Evolutionary conservation across 2,888 invertebrate species (phyloP), one percentile per base, ranked within the genome.

Genomic region (Parapristionchus giblindavisi): DNA sequence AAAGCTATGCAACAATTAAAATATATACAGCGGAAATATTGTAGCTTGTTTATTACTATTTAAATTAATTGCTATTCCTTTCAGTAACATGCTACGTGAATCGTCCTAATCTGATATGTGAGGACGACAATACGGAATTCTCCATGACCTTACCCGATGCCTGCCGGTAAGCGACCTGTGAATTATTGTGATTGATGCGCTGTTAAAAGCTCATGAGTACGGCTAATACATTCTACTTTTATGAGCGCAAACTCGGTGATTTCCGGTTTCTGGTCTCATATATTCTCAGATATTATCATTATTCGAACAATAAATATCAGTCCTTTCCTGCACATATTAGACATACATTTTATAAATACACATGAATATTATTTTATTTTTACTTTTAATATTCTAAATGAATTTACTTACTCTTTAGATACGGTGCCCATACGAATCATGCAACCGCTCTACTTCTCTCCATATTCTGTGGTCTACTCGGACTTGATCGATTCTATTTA

Each of bases 391-490:
- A 5, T 56, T 17, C 36, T 58, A 24, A 51, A 61, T 60, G 29
- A 60, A 38, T 56, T 4, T 21, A 27, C 40, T 36, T 68, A 14
- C 48, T 0, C 1, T 84, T 80, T 58, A 77, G 77, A 36, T 79
- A 77, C 66, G 77, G 76, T n/a, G 76, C 80, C 17, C 77, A 81
- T 32, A 34, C 76, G 0, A 75, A 76, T 54, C 80, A 82, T 70
- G 66, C 79, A 17, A 83, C 81, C 8, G 93, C 98, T 0, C 90
- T 99, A 60, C 89, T 98, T 48, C 90, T 99, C 4, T 98, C 98
- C 0, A 93, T 99, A 68, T 99, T 99, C 89, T 91, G 98, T 76
- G 99, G 99, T 38, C 96, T 97, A 94, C 95, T 99, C 90, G 99
- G 99, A 27, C 91, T 94, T 34, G 99, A 99, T 89, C 91, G 99